These are phyloP conservation scores for Bruchidius siliquastri DNA, from an alignment of 2,888 invertebrate genomes.

Conservation along the genomic window DNA sequence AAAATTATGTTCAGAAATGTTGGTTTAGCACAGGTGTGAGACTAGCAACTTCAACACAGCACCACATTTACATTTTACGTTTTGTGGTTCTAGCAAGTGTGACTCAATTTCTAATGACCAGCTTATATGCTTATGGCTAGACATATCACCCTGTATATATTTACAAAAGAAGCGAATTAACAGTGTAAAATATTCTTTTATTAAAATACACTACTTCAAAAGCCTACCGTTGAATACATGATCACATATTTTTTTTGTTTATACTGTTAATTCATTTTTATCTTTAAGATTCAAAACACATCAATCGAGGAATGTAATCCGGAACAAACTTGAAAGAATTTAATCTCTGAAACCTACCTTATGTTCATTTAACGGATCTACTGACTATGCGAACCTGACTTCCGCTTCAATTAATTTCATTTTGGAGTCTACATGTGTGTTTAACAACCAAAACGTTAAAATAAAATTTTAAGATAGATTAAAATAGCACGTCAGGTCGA, in stretches of 20 bases:
- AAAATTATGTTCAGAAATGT: no score
- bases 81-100: not conserved
- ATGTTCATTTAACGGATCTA: not conserved
- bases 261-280: conserved; percentile 25
- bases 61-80: no score
- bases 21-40: no score
- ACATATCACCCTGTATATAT: not conserved
- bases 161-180: conserved; percentile 14
- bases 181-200: conserved; percentile 16
- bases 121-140: not conserved
- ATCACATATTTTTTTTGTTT: conserved; percentile 22
- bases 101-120: not conserved
- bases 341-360: conserved; percentile 6
- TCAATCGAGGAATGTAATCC: conserved; percentile 37
- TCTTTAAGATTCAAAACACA: conserved; percentile 24
- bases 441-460: no score
- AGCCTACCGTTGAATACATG: conserved; percentile 12
- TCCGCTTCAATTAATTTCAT: no score
- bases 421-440: no score
- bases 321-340: conserved; percentile 5
- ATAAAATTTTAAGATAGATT: no score
- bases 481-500: no score
- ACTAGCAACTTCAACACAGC: no score
- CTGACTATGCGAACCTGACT: not conserved
- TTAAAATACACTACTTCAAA: conserved; percentile 14